phyloP scores from a whole-genome alignment of 2,888 invertebrate genomes.

The Calephelis perditalis region DNA sequence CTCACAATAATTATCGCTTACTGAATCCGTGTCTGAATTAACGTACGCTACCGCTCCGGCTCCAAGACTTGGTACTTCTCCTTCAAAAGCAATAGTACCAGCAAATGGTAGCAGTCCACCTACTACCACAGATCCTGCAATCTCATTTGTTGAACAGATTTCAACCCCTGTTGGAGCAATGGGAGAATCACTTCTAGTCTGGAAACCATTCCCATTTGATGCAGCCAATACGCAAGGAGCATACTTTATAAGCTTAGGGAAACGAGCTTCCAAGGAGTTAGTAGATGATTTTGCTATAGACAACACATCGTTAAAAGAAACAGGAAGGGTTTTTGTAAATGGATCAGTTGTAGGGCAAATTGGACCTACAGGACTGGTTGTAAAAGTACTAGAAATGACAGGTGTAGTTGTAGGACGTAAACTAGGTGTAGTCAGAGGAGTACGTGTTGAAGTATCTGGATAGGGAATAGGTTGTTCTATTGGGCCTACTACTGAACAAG shows the following conservation, averaged over 20 bases:
- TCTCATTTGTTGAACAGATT: slow-evolving; percentile 40
- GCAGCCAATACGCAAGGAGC: slow-evolving; percentile 16
- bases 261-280: not conserved
- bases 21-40: not conserved
- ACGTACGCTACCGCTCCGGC: slow-evolving; percentile 16
- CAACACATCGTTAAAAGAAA: not conserved
- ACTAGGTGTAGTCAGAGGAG: too few species aligned
- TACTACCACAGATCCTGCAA: slow-evolving; percentile 36
- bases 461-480: too few species aligned
- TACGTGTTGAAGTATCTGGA: too few species aligned
- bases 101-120: slow-evolving; percentile 34
- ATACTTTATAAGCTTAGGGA: not conserved
- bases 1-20: not conserved
- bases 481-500: too few species aligned
- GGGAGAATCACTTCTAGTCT: slow-evolving; percentile 34
- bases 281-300: slow-evolving; percentile 2
- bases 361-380: too few species aligned
- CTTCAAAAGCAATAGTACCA: slow-evolving; percentile 23
- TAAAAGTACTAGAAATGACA: too few species aligned
- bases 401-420: too few species aligned
- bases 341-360: slow-evolving; percentile 10
- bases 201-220: slow-evolving; percentile 28
- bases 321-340: not conserved
- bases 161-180: slow-evolving; percentile 37
- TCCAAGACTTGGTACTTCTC: slow-evolving; percentile 20